These are phyloP conservation scores for Pandemis heparana DNA, from an alignment of 2,888 invertebrate species.

Conservation along the genomic window DNA sequence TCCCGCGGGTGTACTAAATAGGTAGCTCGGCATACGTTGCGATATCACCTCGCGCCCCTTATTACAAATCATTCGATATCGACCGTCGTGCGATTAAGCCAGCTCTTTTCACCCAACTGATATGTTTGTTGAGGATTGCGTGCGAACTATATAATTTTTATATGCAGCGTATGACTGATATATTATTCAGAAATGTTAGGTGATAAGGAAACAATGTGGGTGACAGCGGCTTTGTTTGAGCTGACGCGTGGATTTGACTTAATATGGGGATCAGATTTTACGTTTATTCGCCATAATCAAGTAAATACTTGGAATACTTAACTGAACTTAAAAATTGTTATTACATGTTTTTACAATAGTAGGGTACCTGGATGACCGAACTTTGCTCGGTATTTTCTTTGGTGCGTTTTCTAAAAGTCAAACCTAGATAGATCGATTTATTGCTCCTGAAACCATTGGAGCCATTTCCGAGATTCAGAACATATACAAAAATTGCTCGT, in stretches of 20 bases:
- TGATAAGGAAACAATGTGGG: conserved; percentile 30
- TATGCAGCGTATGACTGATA: conserved; percentile 9
- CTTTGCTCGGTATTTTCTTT: too few relatives aligned
- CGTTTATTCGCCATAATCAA: conserved; percentile 49
- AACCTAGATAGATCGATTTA: too few relatives aligned
- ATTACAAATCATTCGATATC: conserved; percentile 43
- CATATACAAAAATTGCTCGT: too few relatives aligned
- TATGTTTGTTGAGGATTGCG: conserved; percentile 29
- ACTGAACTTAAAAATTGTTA: background rate
- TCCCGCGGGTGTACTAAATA: conserved; percentile 68
- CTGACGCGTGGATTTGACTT: background rate
- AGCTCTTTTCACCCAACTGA: conserved; percentile 32
- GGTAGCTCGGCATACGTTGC: conserved; percentile 55
- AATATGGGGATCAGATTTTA: background rate
- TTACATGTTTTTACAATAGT: too few relatives aligned
- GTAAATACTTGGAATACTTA: background rate
- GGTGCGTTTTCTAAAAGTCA: too few relatives aligned
- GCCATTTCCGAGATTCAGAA: too few relatives aligned
- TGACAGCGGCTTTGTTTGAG: conserved; percentile 3
- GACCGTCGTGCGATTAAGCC: conserved; percentile 27
- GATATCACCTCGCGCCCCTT: conserved; percentile 42
- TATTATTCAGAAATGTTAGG: conserved; percentile 7
- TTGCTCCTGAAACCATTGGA: too few relatives aligned
- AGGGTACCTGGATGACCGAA: too few relatives aligned
- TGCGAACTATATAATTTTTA: conserved; percentile 22